Evolutionary conservation across 2,888 invertebrate species (phyloP).

Genomic region (Torymus aiolomorphi): DNA sequence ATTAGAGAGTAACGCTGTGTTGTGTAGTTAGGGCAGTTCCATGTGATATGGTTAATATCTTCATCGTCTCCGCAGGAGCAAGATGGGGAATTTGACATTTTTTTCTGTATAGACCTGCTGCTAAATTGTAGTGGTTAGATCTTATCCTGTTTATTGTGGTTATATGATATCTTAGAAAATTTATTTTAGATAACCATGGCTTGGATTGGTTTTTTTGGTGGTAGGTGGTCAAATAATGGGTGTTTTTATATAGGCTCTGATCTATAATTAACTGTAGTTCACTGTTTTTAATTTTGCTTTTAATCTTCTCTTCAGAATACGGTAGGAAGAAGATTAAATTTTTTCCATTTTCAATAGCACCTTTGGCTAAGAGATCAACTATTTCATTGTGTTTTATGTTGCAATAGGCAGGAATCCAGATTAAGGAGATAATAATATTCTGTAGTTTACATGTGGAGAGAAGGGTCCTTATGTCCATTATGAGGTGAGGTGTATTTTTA

Average conservation of each 20-base stretch:
- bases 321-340: neutral
- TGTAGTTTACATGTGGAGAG: neutral
- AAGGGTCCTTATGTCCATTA: neutral
- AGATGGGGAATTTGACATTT: too few relatives aligned
- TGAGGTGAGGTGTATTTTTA: too few relatives aligned
- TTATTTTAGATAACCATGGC: neutral
- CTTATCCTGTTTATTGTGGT: neutral
- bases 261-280: neutral
- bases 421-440: neutral
- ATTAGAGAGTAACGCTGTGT: too few relatives aligned
- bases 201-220: neutral
- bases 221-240: neutral
- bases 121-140: neutral
- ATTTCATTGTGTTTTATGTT: neutral
- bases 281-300: neutral
- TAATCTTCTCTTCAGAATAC: neutral
- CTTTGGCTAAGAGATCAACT: neutral
- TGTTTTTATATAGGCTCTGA: neutral
- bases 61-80: too few relatives aligned
- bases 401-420: neutral
- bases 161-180: neutral
- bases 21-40: too few relatives aligned
- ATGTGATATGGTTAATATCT: too few relatives aligned
- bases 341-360: neutral
- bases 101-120: neutral